Evolutionary conservation across 1,140 invertebrate species (phyloP).

Genomic region (Trachymyrmex cornetzi): DNA sequence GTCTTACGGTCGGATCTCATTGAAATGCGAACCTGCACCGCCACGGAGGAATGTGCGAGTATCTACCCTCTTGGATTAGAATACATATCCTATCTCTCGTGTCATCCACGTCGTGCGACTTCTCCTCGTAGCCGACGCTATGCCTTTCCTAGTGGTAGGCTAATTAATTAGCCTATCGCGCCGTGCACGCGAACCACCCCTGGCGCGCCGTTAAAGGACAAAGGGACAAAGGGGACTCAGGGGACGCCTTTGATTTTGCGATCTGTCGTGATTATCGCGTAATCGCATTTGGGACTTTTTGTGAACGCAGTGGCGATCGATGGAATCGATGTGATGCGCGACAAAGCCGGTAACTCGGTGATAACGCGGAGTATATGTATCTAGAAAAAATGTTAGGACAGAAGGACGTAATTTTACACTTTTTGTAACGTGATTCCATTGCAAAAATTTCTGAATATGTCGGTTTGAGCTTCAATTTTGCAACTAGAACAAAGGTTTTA

Average conservation of each 20-base stretch:
- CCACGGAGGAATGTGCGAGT: constrained; percentile 60
- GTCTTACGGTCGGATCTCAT: constrained; percentile 69
- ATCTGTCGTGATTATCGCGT: constrained; percentile 49
- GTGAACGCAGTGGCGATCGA: constrained; percentile 29
- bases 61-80: constrained; percentile 67
- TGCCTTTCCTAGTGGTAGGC: constrained; percentile 59
- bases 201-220: constrained; percentile 60
- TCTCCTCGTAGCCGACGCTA: constrained; percentile 58
- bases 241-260: constrained; percentile 65
- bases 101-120: constrained; percentile 72
- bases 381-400: not conserved
- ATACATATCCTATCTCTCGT: constrained; percentile 75
- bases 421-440: constrained; percentile 1
- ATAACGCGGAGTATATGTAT: not conserved
- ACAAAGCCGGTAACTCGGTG: constrained; percentile 3
- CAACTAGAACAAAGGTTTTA: not conserved
- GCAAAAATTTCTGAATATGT: constrained; percentile 13
- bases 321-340: not conserved
- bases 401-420: not conserved
- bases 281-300: constrained; percentile 59
- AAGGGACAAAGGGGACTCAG: constrained; percentile 46
- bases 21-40: constrained; percentile 72
- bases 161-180: constrained; percentile 76
- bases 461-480: constrained; percentile 16
- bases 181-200: constrained; percentile 68